A percentile compares a stretch with the other conserved stretches of the same genome.
These are phyloP conservation scores for Margaritifera margaritifera DNA, from an alignment of 2,888 invertebrate genomes.

Conservation along the genomic window DNA sequence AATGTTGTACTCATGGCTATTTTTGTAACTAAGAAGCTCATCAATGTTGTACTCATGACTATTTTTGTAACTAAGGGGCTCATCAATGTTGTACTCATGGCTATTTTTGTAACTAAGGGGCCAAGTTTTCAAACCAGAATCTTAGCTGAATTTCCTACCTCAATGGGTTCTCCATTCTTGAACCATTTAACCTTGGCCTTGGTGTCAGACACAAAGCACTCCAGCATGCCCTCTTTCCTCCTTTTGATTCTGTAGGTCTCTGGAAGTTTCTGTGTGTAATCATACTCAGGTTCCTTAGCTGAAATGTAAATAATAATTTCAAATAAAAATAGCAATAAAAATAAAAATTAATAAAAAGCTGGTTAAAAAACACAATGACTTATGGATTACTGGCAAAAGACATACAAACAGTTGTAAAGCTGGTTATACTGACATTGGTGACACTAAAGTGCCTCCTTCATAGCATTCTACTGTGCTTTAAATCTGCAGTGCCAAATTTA, in stretches of 20 bases:
- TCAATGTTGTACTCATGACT: too few relatives aligned
- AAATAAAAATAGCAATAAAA: slow-evolving; percentile 4
- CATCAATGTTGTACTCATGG: neutral
- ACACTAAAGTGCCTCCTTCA: too few relatives aligned
- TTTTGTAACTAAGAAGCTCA: too few relatives aligned
- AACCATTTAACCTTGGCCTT: slow-evolving; percentile 92
- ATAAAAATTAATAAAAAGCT: slow-evolving; percentile 1
- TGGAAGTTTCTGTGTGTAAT: slow-evolving; percentile 91
- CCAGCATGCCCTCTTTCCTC: slow-evolving; percentile 90
- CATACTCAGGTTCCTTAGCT: slow-evolving; percentile 95
- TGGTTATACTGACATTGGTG: too few relatives aligned
- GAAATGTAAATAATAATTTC: slow-evolving; percentile 46
- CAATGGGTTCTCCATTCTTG: slow-evolving; percentile 87
- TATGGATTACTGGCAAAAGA: neutral
- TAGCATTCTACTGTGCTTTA: too few relatives aligned
- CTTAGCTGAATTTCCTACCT: slow-evolving; percentile 43
- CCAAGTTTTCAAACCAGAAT: too few relatives aligned
- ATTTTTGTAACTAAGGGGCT: too few relatives aligned
- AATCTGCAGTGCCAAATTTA: too few relatives aligned
- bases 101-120: neutral
- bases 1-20: too few relatives aligned
- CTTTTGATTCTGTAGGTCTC: slow-evolving; percentile 92
- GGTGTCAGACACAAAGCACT: slow-evolving; percentile 94
- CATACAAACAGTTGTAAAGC: too few relatives aligned
- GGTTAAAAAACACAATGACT: neutral